Evolutionary conservation across 1,140 invertebrate species (phyloP), one percentile per base, ranked within the genome.

Genomic region (Catajapyx aquilonaris): DNA sequence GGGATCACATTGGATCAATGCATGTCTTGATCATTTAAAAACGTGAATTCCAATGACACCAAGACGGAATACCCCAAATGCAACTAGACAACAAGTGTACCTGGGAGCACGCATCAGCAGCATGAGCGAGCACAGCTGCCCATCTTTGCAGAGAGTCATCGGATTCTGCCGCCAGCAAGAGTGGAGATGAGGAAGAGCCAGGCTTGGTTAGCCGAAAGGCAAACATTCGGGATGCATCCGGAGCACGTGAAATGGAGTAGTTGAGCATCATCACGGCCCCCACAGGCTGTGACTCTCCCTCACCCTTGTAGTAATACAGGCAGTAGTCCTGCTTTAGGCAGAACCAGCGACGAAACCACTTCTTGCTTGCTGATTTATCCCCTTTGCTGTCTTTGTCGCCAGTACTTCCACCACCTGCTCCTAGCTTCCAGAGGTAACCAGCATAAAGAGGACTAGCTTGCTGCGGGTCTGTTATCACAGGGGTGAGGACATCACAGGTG

Each of bases 261-360:
- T 85, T 81, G 30, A 76, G 66, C 32, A 91, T 63, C 60, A 83
- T 80, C 40, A 91, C 66, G 11, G 84, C 86, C 37, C 86, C 87
- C 20, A 91, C 69, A 39, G 85, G 86, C 53, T 88, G 83, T 23
- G 73, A 72, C 52, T 81, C 78, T 79, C 66, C 65, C 54, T 88
- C 78, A 49, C 73, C 78, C 65, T 90, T 94, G 58, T 90, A 96
- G 59, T 85, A 93, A 59, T 94, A 94, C 31, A 96, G 65, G 59
- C 85, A 91, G 56, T 87, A 83, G 57, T 95, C 86, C 32, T 75
- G 68, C 41, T 87, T 78, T 20, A 96, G 61, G 31, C 79, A 74
- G 57, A 93, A 93, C 81, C 83, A 94, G 33, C 88, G 63, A 33
- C 77, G 65, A 34, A 83, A 75, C 90, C 90, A 95, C 39, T 73